A percentile compares a stretch with the other conserved stretches of the same genome.
Evolutionary conservation across 1,140 invertebrate species (phyloP).

Genomic region (Apis mellifera): Amel_HAv3.1 CM009935.2:12878001-12878500

Average conservation of each 20-base stretch:
- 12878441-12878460: too few relatives aligned
- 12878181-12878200: neutral
- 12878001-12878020: neutral
- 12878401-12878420: too few relatives aligned
- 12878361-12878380: neutral
- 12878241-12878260: neutral
- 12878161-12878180: neutral
- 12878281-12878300: neutral
- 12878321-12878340: neutral
- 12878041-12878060: neutral
- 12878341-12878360: neutral
- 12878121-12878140: neutral
- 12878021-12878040: neutral
- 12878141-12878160: neutral
- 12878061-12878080: conserved; percentile 10
- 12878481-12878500: too few relatives aligned
- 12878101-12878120: neutral
- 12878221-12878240: neutral
- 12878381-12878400: neutral
- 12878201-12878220: neutral
- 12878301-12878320: neutral
- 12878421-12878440: too few relatives aligned
- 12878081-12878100: conserved; percentile 13
- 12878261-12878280: neutral
- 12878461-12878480: too few relatives aligned